These are phyloP conservation scores for Caenorhabditis drosophilae DNA, from an alignment of 2,888 invertebrate species.

Conservation along the genomic window DNA sequence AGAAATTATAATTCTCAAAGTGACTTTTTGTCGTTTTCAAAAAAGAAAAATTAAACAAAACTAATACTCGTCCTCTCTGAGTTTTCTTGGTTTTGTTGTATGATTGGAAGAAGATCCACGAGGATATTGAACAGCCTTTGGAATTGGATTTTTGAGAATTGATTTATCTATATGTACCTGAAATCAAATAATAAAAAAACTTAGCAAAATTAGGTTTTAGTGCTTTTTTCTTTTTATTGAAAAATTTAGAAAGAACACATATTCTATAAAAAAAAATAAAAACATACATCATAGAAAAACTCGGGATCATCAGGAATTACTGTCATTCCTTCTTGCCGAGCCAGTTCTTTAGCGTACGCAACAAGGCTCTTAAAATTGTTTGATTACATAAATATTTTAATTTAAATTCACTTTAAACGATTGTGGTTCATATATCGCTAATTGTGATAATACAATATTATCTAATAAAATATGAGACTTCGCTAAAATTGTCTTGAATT, in stretches of 20 bases:
- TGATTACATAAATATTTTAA: neutral
- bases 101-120: constrained; percentile 58
- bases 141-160: constrained; percentile 56
- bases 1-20: too few relatives aligned
- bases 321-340: constrained; percentile 50
- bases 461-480: constrained; percentile 65
- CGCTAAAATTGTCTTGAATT: constrained; percentile 59
- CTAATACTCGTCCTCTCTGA: constrained; percentile 59
- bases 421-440: constrained; percentile 67
- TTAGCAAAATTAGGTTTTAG: neutral
- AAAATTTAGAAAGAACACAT: too few relatives aligned
- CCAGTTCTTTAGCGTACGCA: constrained; percentile 58
- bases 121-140: constrained; percentile 48
- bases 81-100: constrained; percentile 56
- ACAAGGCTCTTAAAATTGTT: constrained; percentile 55
- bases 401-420: constrained; percentile 57
- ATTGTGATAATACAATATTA: constrained; percentile 59
- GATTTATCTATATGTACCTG: constrained; percentile 43
- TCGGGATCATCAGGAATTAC: constrained; percentile 52
- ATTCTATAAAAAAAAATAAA: too few relatives aligned
- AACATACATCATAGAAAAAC: constrained; percentile 46
- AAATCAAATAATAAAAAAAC: constrained; percentile 3
- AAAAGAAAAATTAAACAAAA: neutral
- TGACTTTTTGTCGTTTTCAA: too few relatives aligned
- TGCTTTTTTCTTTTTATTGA: neutral